Evolutionary conservation across 2,888 invertebrate species (phyloP).

Genomic region (Catonia carolina): DNA sequence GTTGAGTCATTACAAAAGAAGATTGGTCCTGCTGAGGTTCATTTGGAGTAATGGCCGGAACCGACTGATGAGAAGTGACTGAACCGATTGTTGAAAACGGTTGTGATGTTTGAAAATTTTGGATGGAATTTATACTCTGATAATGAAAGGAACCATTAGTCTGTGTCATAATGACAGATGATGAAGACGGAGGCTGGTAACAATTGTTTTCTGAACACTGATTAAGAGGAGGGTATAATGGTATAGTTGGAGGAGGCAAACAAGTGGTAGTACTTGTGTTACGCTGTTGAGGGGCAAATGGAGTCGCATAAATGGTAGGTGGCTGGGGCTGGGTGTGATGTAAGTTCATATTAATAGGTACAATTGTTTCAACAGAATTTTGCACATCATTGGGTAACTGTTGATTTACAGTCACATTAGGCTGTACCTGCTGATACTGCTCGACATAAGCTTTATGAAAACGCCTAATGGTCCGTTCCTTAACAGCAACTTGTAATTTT

Average conservation of each 20-base stretch:
- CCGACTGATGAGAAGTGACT: conserved; percentile 1
- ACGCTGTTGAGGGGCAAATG: neutral
- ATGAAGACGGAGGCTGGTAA: neutral
- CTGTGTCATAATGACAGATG: neutral
- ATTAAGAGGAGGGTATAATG: too few relatives aligned
- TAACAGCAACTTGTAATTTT: conserved; percentile 20
- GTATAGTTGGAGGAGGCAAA: too few relatives aligned
- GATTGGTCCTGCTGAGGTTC: conserved; percentile 7
- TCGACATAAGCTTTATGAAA: conserved; percentile 22
- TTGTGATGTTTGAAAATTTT: conserved; percentile 12
- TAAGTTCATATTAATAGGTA: neutral
- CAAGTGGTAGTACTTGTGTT: too few relatives aligned
- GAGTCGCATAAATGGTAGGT: neutral
- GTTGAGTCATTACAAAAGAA: conserved; percentile 16
- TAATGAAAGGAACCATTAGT: neutral
- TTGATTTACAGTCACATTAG: neutral
- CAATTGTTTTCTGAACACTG: too few relatives aligned
- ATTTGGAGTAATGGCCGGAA: neutral
- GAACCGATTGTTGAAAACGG: neutral
- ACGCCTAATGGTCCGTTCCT: conserved; percentile 19
- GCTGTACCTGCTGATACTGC: neutral
- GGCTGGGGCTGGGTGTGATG: conserved; percentile 1
- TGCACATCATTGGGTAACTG: neutral
- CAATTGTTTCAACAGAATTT: neutral
- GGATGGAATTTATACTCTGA: conserved; percentile 1